phyloP scores from a whole-genome alignment of 1,140 invertebrate species.

The Cataglyphis hispanica region DNA sequence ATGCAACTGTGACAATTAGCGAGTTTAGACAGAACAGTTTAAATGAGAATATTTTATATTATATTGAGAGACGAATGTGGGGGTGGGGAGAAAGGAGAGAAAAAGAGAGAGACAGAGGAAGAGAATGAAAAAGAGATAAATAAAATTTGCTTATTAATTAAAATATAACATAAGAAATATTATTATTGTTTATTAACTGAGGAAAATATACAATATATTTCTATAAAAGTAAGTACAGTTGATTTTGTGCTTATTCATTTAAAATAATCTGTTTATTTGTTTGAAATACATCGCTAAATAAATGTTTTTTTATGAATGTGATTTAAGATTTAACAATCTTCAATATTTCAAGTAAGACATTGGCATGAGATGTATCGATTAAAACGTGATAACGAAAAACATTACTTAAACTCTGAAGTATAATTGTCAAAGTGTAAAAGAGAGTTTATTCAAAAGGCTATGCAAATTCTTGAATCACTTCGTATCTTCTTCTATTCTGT shows the following conservation, averaged over 20 bases:
- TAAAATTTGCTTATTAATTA: too few relatives aligned
- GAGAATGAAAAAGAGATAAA: too few relatives aligned
- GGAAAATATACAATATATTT: background rate
- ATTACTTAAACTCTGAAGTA: background rate
- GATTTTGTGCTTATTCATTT: background rate
- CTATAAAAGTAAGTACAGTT: background rate
- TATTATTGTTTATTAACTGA: background rate
- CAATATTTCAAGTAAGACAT: background rate
- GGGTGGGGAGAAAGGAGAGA: too few relatives aligned
- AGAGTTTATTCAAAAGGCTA: slow-evolving; percentile 16
- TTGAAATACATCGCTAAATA: background rate
- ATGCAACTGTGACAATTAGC: too few relatives aligned
- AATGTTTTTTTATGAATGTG: background rate
- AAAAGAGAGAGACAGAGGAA: too few relatives aligned
- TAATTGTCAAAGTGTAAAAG: slow-evolving; percentile 8
- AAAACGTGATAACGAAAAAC: slow-evolving; percentile 14
- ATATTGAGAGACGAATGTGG: too few relatives aligned
- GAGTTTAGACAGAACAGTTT: too few relatives aligned
- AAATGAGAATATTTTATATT: slow-evolving; percentile 10
- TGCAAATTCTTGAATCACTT: slow-evolving; percentile 22
- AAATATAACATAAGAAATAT: background rate
- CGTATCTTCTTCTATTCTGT: background rate
- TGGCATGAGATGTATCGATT: slow-evolving; percentile 7
- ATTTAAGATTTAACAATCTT: background rate
- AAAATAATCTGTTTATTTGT: background rate